Evolutionary conservation across 2,113 vertebrate genomes (phyloP).

Genomic region (Podocnemis expansa): DNA sequence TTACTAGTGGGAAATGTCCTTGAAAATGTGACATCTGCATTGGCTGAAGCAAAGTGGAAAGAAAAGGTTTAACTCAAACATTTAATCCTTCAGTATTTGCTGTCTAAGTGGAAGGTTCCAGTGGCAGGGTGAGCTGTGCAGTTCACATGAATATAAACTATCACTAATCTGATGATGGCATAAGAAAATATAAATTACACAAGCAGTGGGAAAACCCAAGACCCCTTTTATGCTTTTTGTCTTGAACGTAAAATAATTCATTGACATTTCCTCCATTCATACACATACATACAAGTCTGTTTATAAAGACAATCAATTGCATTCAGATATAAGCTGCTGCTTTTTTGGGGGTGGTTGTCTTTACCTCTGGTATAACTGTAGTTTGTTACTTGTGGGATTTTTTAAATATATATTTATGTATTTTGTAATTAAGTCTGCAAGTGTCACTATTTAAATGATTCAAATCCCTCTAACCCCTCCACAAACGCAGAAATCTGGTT

Average conservation of each 20-base stretch:
- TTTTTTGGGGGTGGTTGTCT: background rate
- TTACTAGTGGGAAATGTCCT: background rate
- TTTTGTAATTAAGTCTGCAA: conserved; percentile 58
- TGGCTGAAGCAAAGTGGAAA: background rate
- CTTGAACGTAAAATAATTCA: conserved; percentile 75
- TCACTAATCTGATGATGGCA: conserved; percentile 62
- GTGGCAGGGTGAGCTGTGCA: background rate
- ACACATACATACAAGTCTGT: background rate
- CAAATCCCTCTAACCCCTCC: conserved; percentile 46
- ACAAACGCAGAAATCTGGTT: conserved; percentile 52
- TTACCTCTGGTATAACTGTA: background rate
- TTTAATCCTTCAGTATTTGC: conserved; percentile 7
- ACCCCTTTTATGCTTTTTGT: conserved; percentile 73
- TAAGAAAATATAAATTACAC: conserved; percentile 73
- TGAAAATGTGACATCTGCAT: background rate
- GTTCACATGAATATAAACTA: conserved; percentile 50
- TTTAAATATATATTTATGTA: background rate
- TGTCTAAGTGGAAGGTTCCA: background rate
- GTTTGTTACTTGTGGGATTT: background rate
- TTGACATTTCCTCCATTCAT: conserved; percentile 53
- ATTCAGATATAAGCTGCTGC: background rate
- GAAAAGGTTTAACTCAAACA: background rate
- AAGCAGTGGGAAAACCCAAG: conserved; percentile 75
- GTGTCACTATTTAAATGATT: conserved; percentile 58
- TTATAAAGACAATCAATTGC: background rate